Evolutionary conservation across 2,888 invertebrate species (phyloP), one percentile per base, ranked within the genome.

Genomic region (Dolomedes plantarius): DNA sequence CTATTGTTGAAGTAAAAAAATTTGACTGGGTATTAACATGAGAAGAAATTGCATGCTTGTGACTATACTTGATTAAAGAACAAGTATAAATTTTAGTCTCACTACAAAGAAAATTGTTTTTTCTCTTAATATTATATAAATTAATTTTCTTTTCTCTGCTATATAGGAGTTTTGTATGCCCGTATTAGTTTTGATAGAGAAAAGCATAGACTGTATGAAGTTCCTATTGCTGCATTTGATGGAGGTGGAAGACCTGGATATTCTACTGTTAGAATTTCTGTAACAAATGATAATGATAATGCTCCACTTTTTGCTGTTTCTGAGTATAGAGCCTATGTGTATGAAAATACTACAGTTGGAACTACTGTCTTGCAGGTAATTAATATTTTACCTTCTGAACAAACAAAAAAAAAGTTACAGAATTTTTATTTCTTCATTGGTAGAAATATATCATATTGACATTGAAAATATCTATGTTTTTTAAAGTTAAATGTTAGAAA

Each of bases 261-360:
- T 71, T 82, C 89, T 27, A 78, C 85, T 23, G 88, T 89, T 28
- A 75, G 89, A 27, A 88, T 89, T 23, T 87, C 88, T n/a, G 90
- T 92, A 19, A 89, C 89, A 11, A 91, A 92, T 89, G 90, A 90
- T 73, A 91, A 91, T 86, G 92, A 92, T 87, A 90, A 91, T 88
- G 88, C 89, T 62, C 92, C 92, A 46, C 89, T 90, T 82, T 92
- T 92, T 89, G 80, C 90, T 36, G 90, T 90, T 68, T 89, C 90
- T 72, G 90, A 91, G 77, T 92, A 91, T 89, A 90, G 90, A 79
- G 89, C 90, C 32, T 90, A 90, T 75, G 88, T 92, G 23, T 89
- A 90, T 68, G 88, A 89, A 80, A 89, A 90, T 86, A 89, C 90
- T 7, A 86, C 90, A 5, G 78, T 90, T 27, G 90, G 90, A 29